These are phyloP conservation scores for Osmerus eperlanus DNA, from an alignment of 2,113 vertebrate species.

Conservation along the genomic window DNA sequence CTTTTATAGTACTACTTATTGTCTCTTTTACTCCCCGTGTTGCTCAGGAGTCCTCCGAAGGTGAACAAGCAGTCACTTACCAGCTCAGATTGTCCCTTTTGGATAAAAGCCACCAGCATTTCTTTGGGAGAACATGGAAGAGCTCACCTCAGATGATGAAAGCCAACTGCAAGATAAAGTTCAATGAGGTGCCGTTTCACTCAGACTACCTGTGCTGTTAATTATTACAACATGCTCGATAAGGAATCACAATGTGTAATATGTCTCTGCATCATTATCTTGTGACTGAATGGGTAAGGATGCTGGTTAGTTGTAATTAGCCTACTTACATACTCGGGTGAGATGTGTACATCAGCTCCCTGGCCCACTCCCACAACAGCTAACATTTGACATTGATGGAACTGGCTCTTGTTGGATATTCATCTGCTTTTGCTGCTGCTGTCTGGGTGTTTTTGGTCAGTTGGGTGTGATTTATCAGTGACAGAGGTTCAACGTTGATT, in stretches of 20 bases:
- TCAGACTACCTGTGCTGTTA: too few species aligned
- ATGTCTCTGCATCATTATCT: background rate
- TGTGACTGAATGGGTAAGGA: too few species aligned
- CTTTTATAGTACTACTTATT: background rate
- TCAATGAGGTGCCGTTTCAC: conserved; percentile 79
- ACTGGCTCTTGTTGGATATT: too few species aligned
- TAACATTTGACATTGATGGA: too few species aligned
- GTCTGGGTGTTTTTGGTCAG: too few species aligned
- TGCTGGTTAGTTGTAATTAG: too few species aligned
- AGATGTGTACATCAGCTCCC: too few species aligned
- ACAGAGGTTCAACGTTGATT: too few species aligned
- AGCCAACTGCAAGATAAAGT: conserved; percentile 52
- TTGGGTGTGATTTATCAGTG: too few species aligned
- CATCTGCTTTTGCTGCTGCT: too few species aligned
- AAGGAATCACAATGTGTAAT: background rate
- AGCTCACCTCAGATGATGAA: conserved; percentile 58
- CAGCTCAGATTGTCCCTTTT: conserved; percentile 85
- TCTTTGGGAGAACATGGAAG: conserved; percentile 90
- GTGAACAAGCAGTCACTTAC: conserved; percentile 56
- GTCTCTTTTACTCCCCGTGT: conserved; percentile 5
- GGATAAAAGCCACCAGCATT: conserved; percentile 78
- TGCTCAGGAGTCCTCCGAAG: conserved; percentile 47
- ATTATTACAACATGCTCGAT: background rate
- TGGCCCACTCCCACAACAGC: too few species aligned
- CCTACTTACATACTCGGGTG: too few species aligned